Evolutionary conservation across 2,797 vertebrate species (phyloP).

Genomic region (Siniperca obscura): DNA sequence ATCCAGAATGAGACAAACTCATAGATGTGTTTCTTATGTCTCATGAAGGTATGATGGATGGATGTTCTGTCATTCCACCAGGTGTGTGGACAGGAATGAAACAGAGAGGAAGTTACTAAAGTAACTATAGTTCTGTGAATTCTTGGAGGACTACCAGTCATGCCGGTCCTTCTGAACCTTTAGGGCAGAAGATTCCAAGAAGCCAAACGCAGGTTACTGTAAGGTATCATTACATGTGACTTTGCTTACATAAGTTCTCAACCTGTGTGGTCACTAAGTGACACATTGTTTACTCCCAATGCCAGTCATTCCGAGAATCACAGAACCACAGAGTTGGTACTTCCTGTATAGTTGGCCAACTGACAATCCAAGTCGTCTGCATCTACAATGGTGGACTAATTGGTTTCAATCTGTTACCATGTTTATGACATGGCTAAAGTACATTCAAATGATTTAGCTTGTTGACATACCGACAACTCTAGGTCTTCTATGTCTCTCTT

Average conservation of each 20-base stretch:
- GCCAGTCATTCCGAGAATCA: background rate
- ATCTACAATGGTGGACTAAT: background rate
- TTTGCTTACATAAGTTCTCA: background rate
- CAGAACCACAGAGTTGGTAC: too few relatives aligned
- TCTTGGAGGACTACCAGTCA: background rate
- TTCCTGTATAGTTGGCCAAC: background rate
- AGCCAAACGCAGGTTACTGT: background rate
- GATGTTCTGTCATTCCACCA: background rate
- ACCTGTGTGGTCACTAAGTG: background rate
- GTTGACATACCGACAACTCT: slow-evolving; percentile 90
- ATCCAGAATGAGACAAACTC: background rate
- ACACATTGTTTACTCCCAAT: background rate
- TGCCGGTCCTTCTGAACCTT: background rate
- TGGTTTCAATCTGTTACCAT: background rate
- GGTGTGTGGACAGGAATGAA: background rate
- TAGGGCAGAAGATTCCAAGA: background rate
- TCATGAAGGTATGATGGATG: background rate
- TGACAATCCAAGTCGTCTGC: background rate
- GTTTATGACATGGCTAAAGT: background rate
- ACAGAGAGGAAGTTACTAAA: background rate
- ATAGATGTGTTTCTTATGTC: background rate
- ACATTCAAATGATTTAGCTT: background rate
- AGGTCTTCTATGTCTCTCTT: slow-evolving; percentile 92
- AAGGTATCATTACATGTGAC: too few relatives aligned
- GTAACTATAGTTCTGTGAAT: background rate